A percentile compares a stretch with the other conserved stretches of the same genome.
Evolutionary conservation across 2,113 vertebrate species (phyloP).

Genomic region (Euleptes europaea): DNA sequence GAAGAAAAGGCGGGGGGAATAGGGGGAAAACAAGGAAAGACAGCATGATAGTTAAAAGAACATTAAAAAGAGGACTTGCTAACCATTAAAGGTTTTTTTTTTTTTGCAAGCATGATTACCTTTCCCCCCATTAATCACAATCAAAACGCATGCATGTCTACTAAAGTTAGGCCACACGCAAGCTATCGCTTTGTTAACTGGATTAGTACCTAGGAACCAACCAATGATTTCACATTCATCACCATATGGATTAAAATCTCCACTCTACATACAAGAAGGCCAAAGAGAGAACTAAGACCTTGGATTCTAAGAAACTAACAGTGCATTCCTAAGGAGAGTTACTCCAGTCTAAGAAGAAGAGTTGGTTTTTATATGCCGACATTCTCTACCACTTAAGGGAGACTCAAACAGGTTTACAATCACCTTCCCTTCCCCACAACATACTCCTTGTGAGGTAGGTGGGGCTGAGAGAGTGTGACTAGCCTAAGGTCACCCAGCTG

Average conservation of each 20-base stretch:
- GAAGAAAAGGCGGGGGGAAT: too few relatives aligned
- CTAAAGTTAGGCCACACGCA: background rate
- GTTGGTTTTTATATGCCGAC: too few relatives aligned
- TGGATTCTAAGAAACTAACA: background rate
- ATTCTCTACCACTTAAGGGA: too few relatives aligned
- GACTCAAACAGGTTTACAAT: too few relatives aligned
- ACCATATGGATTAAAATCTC: background rate
- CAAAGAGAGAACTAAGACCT: background rate
- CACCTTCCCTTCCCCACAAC: too few relatives aligned
- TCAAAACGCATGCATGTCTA: background rate
- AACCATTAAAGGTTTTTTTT: conserved; percentile 50
- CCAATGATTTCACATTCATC: background rate
- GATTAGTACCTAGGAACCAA: background rate
- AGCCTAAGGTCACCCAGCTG: too few relatives aligned
- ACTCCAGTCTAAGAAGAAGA: too few relatives aligned
- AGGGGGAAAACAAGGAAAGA: conserved; percentile 69
- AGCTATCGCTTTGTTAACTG: background rate
- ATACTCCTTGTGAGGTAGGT: too few relatives aligned
- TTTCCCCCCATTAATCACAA: conserved; percentile 1
- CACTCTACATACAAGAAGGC: background rate
- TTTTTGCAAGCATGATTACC: conserved; percentile 14
- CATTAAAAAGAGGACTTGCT: conserved; percentile 61
- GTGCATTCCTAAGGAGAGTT: too few relatives aligned
- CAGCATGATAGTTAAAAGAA: conserved; percentile 68
- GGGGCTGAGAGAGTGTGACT: too few relatives aligned